These are phyloP conservation scores for Xiphydria camelus DNA, from an alignment of 2,888 invertebrate species.

Conservation along the genomic window DNA sequence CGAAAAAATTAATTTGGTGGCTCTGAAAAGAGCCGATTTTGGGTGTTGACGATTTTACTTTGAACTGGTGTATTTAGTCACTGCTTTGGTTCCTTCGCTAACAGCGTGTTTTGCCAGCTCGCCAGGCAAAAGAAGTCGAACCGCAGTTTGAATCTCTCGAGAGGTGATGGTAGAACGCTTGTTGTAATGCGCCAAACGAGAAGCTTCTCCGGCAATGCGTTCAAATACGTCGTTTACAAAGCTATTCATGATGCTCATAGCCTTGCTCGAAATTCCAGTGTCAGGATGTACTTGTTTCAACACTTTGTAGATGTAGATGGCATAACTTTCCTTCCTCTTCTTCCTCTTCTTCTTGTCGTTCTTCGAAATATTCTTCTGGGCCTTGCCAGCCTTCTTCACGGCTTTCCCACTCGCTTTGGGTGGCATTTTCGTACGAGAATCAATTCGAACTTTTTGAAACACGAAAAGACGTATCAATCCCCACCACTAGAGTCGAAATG, in stretches of 20 bases:
- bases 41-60: slow-evolving; percentile 37
- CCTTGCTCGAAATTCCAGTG: slow-evolving; percentile 70
- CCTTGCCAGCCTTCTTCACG: slow-evolving; percentile 62
- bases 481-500: too few relatives aligned
- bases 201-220: slow-evolving; percentile 69
- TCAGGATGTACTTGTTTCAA: slow-evolving; percentile 66
- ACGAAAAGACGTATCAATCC: too few relatives aligned
- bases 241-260: slow-evolving; percentile 75
- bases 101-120: slow-evolving; percentile 75
- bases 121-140: slow-evolving; percentile 70
- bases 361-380: slow-evolving; percentile 64
- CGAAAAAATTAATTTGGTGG: background rate
- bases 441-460: background rate
- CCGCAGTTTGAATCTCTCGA: slow-evolving; percentile 72
- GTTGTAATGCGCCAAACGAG: slow-evolving; percentile 66
- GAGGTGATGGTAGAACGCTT: slow-evolving; percentile 70
- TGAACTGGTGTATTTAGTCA: slow-evolving; percentile 62
- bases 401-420: slow-evolving; percentile 52
- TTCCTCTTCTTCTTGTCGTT: slow-evolving; percentile 63
- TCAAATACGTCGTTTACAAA: slow-evolving; percentile 78
- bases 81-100: slow-evolving; percentile 69
- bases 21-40: slow-evolving; percentile 13
- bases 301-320: slow-evolving; percentile 67
- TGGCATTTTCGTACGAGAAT: slow-evolving; percentile 27
- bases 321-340: slow-evolving; percentile 64